Conservation (phyloP, 2,113 vertebrate species). For the Petaurus breviceps region DNA sequence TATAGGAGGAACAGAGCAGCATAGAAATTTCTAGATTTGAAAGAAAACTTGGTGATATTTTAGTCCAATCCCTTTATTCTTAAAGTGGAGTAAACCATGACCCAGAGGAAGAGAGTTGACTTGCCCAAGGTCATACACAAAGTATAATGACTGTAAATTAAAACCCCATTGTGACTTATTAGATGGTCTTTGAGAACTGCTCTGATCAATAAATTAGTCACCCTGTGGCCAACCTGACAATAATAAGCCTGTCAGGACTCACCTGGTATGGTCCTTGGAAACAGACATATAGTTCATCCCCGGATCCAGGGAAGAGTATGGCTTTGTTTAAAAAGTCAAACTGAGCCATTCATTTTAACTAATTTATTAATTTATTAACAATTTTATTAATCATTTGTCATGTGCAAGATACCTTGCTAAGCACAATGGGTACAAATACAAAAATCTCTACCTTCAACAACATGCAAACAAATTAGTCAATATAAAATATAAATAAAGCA, state of each 20-base stretch:
- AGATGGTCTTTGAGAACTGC: not conserved
- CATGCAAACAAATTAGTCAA: not conserved
- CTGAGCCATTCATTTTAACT: not conserved
- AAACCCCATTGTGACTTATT: not conserved
- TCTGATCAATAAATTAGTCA: not conserved
- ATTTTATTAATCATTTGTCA: not conserved
- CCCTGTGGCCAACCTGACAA: not conserved
- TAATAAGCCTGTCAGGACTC: not conserved
- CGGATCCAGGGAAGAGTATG: not conserved
- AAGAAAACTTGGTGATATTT: not conserved
- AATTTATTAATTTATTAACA: not conserved
- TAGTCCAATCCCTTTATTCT: not conserved
- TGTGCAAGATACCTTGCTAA: not conserved
- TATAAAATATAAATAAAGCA: not conserved
- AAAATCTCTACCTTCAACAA: not conserved
- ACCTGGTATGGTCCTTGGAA: not conserved
- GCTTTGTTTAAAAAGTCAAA: not conserved
- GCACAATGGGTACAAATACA: not conserved
- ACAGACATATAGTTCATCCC: not conserved
- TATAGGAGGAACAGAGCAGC: not conserved
- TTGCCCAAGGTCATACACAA: not conserved
- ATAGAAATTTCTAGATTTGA: not conserved
- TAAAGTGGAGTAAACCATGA: not conserved
- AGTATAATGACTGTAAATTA: not conserved
- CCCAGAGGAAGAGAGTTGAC: not conserved